phyloP scores from a whole-genome alignment of 2,797 vertebrate genomes.

The Enteromius mattozi region DNA sequence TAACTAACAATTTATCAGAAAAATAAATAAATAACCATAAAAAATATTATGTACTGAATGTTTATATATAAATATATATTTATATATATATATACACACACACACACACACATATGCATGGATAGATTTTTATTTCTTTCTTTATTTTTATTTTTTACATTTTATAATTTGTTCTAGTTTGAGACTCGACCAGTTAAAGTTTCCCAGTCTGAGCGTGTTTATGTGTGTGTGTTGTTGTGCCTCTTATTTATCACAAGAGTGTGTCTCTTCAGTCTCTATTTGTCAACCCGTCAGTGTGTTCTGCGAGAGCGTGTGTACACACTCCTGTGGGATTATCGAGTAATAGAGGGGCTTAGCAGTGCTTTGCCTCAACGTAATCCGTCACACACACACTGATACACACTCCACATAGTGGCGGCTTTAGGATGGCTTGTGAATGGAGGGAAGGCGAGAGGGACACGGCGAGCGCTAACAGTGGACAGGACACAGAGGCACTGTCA shows the following conservation, averaged over 20 bases:
- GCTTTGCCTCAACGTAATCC: constrained; percentile 75
- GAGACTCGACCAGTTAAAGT: background rate
- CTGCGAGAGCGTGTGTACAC: constrained; percentile 61
- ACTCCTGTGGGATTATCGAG: constrained; percentile 73
- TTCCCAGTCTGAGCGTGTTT: background rate
- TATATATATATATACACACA: too few species aligned
- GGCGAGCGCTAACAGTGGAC: constrained; percentile 59
- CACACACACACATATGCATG: too few species aligned
- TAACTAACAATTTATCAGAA: background rate
- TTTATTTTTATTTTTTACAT: too few species aligned
- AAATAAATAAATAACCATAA: background rate
- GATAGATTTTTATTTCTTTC: too few species aligned
- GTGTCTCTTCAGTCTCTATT: constrained; percentile 59
- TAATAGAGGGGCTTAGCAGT: constrained; percentile 76
- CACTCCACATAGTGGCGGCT: constrained; percentile 64
- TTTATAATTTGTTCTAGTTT: background rate
- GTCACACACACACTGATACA: constrained; percentile 48
- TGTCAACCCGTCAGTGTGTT: constrained; percentile 54
- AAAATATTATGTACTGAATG: background rate
- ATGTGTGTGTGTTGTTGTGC: constrained; percentile 44
- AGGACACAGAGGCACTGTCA: constrained; percentile 58
- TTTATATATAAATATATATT: too few species aligned
- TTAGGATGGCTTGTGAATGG: constrained; percentile 75
- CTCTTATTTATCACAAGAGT: constrained; percentile 44
- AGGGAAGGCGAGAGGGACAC: constrained; percentile 64